These are phyloP conservation scores for Pteria penguin DNA, from an alignment of 2,888 invertebrate genomes.

Conservation along the genomic window DNA sequence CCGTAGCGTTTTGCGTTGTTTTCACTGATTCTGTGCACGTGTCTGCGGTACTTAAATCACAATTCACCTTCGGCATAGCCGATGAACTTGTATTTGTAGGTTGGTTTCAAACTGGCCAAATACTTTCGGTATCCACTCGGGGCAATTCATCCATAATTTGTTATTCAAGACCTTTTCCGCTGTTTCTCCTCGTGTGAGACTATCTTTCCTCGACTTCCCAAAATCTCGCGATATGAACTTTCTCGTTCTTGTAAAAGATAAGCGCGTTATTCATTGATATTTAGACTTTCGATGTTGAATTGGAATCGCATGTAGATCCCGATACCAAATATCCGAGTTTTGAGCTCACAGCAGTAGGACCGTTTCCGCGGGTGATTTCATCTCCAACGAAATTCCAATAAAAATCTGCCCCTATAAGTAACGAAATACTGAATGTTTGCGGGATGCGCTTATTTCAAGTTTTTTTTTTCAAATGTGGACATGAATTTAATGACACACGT, in stretches of 20 bases:
- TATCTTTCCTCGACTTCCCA: not conserved
- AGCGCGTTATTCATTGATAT: slow-evolving; percentile 1
- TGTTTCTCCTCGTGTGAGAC: not conserved
- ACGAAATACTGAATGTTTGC: too few species aligned
- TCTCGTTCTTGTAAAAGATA: not conserved
- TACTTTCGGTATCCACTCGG: too few species aligned
- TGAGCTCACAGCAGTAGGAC: too few species aligned
- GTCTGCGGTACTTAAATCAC: too few species aligned
- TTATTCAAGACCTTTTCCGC: not conserved
- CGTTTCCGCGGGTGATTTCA: not conserved
- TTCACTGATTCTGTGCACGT: too few species aligned
- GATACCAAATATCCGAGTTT: too few species aligned
- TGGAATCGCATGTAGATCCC: too few species aligned
- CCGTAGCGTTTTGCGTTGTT: too few species aligned
- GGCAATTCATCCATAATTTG: slow-evolving; percentile 3
- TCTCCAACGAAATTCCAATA: slow-evolving; percentile 2
- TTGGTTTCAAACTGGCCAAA: too few species aligned
- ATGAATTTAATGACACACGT: not conserved
- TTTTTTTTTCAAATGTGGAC: not conserved
- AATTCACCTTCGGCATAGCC: too few species aligned
- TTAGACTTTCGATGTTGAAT: not conserved
- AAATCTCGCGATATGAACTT: slow-evolving; percentile 1
- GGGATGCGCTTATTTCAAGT: slow-evolving; percentile 5
- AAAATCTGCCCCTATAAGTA: slow-evolving; percentile 4
- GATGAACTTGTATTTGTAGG: too few species aligned